Percentiles rank a stretch among this genome's conserved stretches.
Conservation (phyloP, 2,113 vertebrate species). For the Leptosomus discolor region DNA sequence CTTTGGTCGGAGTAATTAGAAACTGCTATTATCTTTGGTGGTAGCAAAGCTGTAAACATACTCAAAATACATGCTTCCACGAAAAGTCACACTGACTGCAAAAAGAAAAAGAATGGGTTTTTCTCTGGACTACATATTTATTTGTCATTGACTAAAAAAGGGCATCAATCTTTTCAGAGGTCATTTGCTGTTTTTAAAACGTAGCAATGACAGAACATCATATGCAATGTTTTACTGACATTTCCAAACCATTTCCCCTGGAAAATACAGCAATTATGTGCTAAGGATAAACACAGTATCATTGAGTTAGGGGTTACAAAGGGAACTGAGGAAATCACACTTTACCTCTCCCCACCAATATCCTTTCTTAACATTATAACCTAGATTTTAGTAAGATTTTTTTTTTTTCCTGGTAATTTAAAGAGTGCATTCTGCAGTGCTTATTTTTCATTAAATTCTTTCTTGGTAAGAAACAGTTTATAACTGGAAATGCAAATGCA, state of each 20-base stretch:
- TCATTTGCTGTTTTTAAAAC: not conserved
- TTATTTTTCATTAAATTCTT: not conserved
- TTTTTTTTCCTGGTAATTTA: not conserved
- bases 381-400: not conserved
- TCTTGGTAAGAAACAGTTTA: not conserved
- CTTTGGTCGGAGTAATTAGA: not conserved
- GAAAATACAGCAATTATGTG: not conserved
- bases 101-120: not conserved
- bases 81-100: not conserved
- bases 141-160: constrained; percentile 7
- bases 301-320: not conserved
- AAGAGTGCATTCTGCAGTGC: not conserved
- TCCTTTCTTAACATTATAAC: not conserved
- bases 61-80: not conserved
- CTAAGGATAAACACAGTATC: not conserved
- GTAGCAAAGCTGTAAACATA: not conserved
- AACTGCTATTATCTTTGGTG: not conserved
- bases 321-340: not conserved
- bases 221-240: not conserved
- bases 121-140: not conserved
- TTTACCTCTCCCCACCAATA: not conserved
- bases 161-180: not conserved
- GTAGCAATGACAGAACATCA: not conserved
- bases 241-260: not conserved
- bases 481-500: not conserved